A percentile compares a stretch with the other conserved stretches of the same genome.
Conservation (phyloP, 2,797 vertebrate species). For the Phyllotis vaccarum region DNA sequence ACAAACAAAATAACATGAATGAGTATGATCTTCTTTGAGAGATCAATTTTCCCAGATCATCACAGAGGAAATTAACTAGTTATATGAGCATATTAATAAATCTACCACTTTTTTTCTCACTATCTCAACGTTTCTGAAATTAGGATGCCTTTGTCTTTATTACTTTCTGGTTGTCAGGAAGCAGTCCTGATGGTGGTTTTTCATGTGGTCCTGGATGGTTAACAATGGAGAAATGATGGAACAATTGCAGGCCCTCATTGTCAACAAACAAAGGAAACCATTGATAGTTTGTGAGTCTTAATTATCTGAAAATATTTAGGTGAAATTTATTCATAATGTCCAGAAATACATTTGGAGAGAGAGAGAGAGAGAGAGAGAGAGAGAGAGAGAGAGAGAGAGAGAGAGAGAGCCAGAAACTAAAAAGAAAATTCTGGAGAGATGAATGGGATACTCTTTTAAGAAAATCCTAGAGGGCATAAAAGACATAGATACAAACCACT, state of each 20-base stretch:
- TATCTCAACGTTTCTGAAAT: slow-evolving; percentile 4
- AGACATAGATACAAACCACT: slow-evolving; percentile 15
- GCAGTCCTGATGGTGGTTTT: not conserved
- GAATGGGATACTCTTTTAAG: not conserved
- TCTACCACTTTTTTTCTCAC: not conserved
- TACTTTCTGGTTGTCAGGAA: not conserved
- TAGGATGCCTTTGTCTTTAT: not conserved
- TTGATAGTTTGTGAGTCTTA: slow-evolving; percentile 19
- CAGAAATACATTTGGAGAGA: not conserved
- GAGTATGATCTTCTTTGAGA: not conserved
- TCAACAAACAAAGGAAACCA: slow-evolving; percentile 9
- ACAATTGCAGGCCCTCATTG: not conserved
- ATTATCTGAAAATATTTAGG: slow-evolving; percentile 44
- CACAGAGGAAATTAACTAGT: not conserved
- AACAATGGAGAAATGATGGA: not conserved
- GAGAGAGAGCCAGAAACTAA: slow-evolving; percentile 2
- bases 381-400: slow-evolving; percentile 6
- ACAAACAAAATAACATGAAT: not conserved
- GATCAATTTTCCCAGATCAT: not conserved
- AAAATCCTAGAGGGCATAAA: not conserved
- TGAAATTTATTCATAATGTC: not conserved
- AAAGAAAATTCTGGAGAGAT: slow-evolving; percentile 33
- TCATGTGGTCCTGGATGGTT: not conserved
- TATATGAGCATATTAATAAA: not conserved
- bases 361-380: slow-evolving; percentile 29